Base-by-base conservation (phyloP, 2,888 invertebrate genomes). In the Drosophila pseudotalamancana region DNA sequence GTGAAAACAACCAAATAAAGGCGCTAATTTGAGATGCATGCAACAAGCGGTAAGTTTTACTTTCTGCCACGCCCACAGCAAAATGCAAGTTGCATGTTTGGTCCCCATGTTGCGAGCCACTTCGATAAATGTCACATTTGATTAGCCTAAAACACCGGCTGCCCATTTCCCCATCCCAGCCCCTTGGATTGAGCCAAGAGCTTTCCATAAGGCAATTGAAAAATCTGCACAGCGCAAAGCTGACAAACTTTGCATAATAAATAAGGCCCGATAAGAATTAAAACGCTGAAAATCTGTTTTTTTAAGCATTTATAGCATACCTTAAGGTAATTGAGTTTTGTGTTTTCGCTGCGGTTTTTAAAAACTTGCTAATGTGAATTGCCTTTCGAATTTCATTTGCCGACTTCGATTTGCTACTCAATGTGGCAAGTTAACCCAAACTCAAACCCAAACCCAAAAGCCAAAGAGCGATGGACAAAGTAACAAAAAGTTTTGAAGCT, bases 51-150 rank as follows among this genome's bases (percentile, higher is more conserved):
- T 61, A 61, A 37, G 67, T 50, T 46, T 43, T 32, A 34, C 32
- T 3, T 1, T 5, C 0, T 19, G 53, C 49, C 61, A 48, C 62
- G 62, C 72, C 68, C 46, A 42, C 43, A 29, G 34, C 34, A 25
- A n/a, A n/a, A n/a, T 73, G 73, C 56, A 61, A 54, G 31, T 64
- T 64, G 72, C 75, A 70, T 72, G 75, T 57, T 61, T 43, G 42
- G 31, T 14, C 61, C 43, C 55, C 79, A 72, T 82, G 79, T 85
- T 85, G 76, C 86, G 80, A 86, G 80, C 59, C 69, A 80, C 82
- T 80, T 80, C 86, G 80, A 80, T 83, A 83, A 80, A 86, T 86
- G 86, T 85, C 76, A 62, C 76, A 69, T 68, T 75, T 82, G 86
- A 85, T 85, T 80, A 80, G 72, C 60, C 23, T 6, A 5, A 11